Conservation (phyloP, 2,797 vertebrate genomes). For the Parauchenoglanis punctatus region DNA sequence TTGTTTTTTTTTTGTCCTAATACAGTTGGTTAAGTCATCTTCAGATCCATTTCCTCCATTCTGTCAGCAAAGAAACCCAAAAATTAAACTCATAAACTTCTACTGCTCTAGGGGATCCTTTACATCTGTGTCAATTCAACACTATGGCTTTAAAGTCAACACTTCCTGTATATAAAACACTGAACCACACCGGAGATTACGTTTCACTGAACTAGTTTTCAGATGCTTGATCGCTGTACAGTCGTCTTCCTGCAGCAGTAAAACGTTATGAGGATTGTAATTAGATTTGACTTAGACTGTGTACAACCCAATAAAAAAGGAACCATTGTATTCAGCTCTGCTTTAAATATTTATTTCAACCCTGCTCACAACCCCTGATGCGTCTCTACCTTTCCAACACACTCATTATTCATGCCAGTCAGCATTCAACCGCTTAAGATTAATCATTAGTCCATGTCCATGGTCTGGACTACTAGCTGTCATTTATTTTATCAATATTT, state of each 20-base stretch:
- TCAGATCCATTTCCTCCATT: constrained; percentile 37
- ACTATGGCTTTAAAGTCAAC: constrained; percentile 2
- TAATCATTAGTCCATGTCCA: constrained; percentile 28
- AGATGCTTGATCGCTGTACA: neutral
- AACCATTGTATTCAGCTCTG: constrained; percentile 16
- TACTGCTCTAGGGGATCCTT: constrained; percentile 16
- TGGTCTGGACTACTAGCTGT: neutral
- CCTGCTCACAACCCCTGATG: neutral
- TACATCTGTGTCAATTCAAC: neutral
- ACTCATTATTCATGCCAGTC: constrained; percentile 13
- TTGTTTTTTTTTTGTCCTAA: constrained; percentile 48
- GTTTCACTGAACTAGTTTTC: neutral
- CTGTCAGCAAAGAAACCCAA: constrained; percentile 30
- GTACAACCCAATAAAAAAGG: neutral
- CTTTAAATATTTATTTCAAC: constrained; percentile 38
- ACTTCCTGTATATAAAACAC: constrained; percentile 13
- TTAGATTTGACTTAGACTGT: neutral
- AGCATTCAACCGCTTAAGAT: neutral
- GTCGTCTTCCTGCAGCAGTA: neutral
- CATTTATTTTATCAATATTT: constrained; percentile 2
- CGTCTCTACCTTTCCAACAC: constrained; percentile 16
- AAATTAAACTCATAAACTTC: constrained; percentile 13
- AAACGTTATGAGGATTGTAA: neutral
- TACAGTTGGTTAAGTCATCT: constrained; percentile 59
- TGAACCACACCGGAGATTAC: neutral